Conservation (phyloP, 64 coral and sea anemone genomes). For the Astreopora myriophthalma region DNA sequence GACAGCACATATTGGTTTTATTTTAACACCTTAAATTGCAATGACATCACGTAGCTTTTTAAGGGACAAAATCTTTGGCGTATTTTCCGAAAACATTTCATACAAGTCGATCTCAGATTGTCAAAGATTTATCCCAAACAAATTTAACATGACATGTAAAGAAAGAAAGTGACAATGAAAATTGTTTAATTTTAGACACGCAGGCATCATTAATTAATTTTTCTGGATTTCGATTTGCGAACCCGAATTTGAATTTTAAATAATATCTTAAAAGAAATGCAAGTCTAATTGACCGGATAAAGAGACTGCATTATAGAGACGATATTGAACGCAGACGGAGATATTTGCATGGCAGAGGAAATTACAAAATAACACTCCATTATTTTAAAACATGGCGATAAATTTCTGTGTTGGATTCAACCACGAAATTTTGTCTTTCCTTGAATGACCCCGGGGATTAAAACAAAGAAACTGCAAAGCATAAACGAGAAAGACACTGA, state of each 20-base stretch:
- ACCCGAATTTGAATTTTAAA: conserved; percentile 36
- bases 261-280: not conserved
- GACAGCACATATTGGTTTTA: too few species aligned
- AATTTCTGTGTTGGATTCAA: not conserved
- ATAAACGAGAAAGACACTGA: not conserved
- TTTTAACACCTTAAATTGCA: too few species aligned
- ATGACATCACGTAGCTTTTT: too few species aligned
- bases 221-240: not conserved
- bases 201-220: not conserved
- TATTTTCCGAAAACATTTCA: too few species aligned
- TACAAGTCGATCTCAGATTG: too few species aligned
- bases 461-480: not conserved
- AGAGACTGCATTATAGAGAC: not conserved
- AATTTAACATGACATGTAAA: too few species aligned
- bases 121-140: too few species aligned
- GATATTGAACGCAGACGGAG: not conserved
- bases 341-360: conserved; percentile 1
- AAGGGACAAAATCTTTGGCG: too few species aligned
- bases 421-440: not conserved
- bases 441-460: not conserved
- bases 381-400: not conserved
- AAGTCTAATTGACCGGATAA: conserved; percentile 35
- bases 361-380: not conserved
- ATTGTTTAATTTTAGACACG: not conserved
- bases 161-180: not conserved